Evolutionary conservation across 2,888 invertebrate genomes (phyloP), one percentile per base, ranked within the genome.

Genomic region (Pseudococcus longispinus): DNA sequence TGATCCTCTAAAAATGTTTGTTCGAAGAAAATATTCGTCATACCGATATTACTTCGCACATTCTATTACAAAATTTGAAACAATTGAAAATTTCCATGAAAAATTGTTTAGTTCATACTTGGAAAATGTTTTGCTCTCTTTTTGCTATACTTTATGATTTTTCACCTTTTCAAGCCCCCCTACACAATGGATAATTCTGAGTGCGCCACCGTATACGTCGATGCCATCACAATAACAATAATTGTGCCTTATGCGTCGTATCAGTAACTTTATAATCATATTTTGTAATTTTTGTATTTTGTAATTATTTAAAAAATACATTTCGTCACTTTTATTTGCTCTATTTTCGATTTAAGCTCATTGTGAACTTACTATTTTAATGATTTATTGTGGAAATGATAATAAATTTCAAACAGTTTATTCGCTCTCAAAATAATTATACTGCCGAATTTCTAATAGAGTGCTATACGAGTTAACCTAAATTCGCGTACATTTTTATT

Each of bases 221-320:
- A 85, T 85, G 85, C 65, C 85, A 85, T 70, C 85, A 85, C 85
- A 85, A 86, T 86, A 77, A 80, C 32, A 77, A 77, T 51, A 86
- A 86, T 86, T 80, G 86, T 86, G 86, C 86, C 86, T 86, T 86
- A 86, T 77, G 86, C 86, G 86, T 86, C 86, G 86, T 86, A 86
- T 86, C 86, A 86, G 86, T 86, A 51, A 80, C 46, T 77, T 86
- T 86, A 51, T 86, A 77, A 77, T 80, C 51, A 77, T 86, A 51
- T 86, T 51, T 80, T 86, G 44, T 86, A 80, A 77, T 51, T 80
- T 51, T 80, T 86, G 26, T 77, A 77, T 86, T 86, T 86, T 70
- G 74, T 86, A 51, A 32, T 80, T 80, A 80, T 51, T 86, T 42
- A 44, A 80, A 84, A 42, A 65, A 60, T 65, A 65, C 65, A 65